phyloP scores from a whole-genome alignment of 2,888 invertebrate species.

The Acleris emargana region DNA sequence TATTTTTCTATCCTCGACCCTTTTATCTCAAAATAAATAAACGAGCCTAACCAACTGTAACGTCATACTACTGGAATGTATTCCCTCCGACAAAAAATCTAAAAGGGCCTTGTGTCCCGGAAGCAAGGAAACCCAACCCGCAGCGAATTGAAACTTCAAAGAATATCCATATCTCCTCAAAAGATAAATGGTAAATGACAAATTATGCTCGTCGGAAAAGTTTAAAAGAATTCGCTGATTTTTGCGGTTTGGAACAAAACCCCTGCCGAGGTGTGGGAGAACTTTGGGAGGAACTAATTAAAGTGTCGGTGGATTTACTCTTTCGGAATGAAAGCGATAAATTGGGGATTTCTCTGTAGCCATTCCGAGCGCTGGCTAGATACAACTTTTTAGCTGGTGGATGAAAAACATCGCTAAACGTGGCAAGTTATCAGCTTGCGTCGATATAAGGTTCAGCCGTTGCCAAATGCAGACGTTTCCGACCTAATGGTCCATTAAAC shows the following conservation, averaged over 20 bases:
- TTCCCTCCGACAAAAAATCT: neutral
- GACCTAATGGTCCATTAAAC: slow-evolving; percentile 48
- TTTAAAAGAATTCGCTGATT: slow-evolving; percentile 9
- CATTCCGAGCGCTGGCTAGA: slow-evolving; percentile 3
- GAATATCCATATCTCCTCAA: slow-evolving; percentile 13
- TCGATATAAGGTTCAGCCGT: slow-evolving; percentile 39
- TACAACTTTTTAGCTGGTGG: neutral
- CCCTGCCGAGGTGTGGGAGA: slow-evolving; percentile 12
- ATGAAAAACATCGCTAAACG: slow-evolving; percentile 1
- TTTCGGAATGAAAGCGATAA: slow-evolving; percentile 36
- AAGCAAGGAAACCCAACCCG: slow-evolving; percentile 9
- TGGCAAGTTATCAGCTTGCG: slow-evolving; percentile 32
- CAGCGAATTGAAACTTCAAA: slow-evolving; percentile 25
- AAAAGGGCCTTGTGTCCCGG: slow-evolving; percentile 9
- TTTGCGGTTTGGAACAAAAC: slow-evolving; percentile 14
- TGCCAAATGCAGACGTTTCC: slow-evolving; percentile 45
- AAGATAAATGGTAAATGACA: slow-evolving; percentile 2
- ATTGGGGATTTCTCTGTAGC: slow-evolving; percentile 24
- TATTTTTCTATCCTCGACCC: too few relatives aligned
- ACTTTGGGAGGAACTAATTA: slow-evolving; percentile 39
- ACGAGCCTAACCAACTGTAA: neutral
- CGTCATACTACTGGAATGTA: neutral
- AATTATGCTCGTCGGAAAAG: slow-evolving; percentile 6
- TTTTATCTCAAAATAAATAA: too few relatives aligned
- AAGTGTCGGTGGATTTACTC: slow-evolving; percentile 33